These are phyloP conservation scores for Notarius lentiginosus DNA, from an alignment of 2,113 vertebrate genomes.

Conservation along the genomic window DNA sequence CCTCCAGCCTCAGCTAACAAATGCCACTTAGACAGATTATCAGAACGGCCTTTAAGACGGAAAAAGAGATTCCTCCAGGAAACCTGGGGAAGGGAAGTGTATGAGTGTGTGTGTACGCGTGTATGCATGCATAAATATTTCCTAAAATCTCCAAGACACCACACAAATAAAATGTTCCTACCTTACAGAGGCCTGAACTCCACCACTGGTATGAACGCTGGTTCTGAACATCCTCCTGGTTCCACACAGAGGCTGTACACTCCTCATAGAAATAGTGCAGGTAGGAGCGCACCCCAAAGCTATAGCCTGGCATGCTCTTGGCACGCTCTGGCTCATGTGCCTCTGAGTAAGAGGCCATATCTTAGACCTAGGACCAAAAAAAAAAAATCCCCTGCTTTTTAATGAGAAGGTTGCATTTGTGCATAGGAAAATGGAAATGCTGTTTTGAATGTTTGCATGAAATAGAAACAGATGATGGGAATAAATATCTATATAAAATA, in stretches of 20 bases:
- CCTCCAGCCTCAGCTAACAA: not conserved
- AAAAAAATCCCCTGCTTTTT: not conserved
- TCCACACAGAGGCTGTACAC: slow-evolving; percentile 91
- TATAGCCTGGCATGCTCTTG: slow-evolving; percentile 68
- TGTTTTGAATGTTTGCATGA: not conserved
- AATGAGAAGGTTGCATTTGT: not conserved
- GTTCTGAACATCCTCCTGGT: slow-evolving; percentile 84
- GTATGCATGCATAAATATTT: not conserved
- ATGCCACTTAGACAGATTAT: not conserved
- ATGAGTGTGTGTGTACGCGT: too few relatives aligned
- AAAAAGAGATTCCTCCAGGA: not conserved
- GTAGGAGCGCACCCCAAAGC: slow-evolving; percentile 94
- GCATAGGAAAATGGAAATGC: not conserved
- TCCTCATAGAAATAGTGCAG: slow-evolving; percentile 97
- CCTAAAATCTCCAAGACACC: slow-evolving; percentile 16
- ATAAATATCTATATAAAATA: not conserved
- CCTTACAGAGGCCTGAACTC: slow-evolving; percentile 92
- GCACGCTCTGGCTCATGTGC: slow-evolving; percentile 70
- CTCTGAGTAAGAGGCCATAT: slow-evolving; percentile 85
- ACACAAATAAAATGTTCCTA: slow-evolving; percentile 49
- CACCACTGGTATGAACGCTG: slow-evolving; percentile 84
- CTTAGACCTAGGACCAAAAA: slow-evolving; percentile 65
- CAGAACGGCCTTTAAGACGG: not conserved
- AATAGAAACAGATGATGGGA: not conserved
- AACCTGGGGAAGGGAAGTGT: not conserved